Conservation (phyloP, 2,113 vertebrate genomes). For the Fulmarus glacialis region DNA sequence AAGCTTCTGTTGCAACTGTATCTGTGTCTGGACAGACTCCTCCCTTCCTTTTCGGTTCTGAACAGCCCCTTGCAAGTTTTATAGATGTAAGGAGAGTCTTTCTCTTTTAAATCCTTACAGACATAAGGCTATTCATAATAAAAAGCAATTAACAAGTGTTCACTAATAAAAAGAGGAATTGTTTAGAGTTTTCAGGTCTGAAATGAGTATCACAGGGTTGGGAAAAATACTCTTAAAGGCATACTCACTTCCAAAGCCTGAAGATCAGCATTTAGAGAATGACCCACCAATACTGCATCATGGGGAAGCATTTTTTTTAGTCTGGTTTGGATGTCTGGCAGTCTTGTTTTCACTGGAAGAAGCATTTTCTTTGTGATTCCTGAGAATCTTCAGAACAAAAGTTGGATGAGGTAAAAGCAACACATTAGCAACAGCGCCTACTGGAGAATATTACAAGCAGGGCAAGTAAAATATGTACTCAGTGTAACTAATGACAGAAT, state of each 20-base stretch:
- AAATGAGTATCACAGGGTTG: not conserved
- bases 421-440: not conserved
- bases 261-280: slow-evolving; percentile 87
- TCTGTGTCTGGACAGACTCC: not conserved
- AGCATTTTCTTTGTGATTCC: slow-evolving; percentile 85
- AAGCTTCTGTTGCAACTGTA: not conserved
- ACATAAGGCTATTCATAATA: not conserved
- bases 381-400: slow-evolving; percentile 81
- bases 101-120: not conserved
- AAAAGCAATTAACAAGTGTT: not conserved
- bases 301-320: slow-evolving; percentile 80
- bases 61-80: not conserved
- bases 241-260: slow-evolving; percentile 82
- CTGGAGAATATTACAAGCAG: not conserved
- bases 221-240: not conserved
- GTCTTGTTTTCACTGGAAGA: slow-evolving; percentile 78
- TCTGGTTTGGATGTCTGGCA: slow-evolving; percentile 80
- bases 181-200: not conserved
- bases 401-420: not conserved
- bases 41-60: not conserved
- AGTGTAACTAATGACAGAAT: not conserved
- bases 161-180: not conserved
- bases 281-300: slow-evolving; percentile 90
- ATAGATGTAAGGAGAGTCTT: not conserved
- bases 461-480: not conserved